These are phyloP conservation scores for Lethocerus indicus DNA, from an alignment of 1,140 invertebrate species.

Conservation along the genomic window DNA sequence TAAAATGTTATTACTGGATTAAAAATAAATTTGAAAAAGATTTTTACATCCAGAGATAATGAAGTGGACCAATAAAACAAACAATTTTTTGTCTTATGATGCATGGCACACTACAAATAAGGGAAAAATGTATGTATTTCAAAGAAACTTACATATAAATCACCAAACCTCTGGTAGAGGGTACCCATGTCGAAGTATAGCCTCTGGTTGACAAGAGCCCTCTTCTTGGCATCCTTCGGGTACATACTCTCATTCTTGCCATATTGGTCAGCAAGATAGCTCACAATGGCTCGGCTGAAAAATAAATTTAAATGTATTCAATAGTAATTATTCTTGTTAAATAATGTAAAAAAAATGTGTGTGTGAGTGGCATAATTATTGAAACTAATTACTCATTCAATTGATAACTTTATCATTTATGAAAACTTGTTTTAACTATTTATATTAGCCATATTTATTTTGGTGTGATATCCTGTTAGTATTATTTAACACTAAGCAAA, in stretches of 20 bases:
- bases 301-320: constrained; percentile 2
- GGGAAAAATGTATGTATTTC: neutral
- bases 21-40: too few species aligned
- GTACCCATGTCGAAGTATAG: constrained; percentile 57
- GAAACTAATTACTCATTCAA: too few species aligned
- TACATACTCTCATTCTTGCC: constrained; percentile 45
- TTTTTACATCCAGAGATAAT: neutral
- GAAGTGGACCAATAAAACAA: neutral
- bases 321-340: too few species aligned
- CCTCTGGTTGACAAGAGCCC: constrained; percentile 51
- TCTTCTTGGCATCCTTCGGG: constrained; percentile 37
- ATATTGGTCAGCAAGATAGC: constrained; percentile 51
- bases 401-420: neutral
- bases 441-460: too few species aligned
- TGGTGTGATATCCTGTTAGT: too few species aligned
- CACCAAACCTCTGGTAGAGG: constrained; percentile 41
- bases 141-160: constrained; percentile 38
- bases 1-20: too few species aligned
- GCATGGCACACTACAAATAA: neutral
- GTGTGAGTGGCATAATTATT: neutral
- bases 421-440: too few species aligned
- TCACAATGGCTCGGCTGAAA: constrained; percentile 45
- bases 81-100: too few species aligned
- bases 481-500: too few species aligned
- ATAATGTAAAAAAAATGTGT: too few species aligned